These are phyloP conservation scores for Crotalus tigris DNA, from an alignment of 2,113 vertebrate genomes.

Conservation along the genomic window DNA sequence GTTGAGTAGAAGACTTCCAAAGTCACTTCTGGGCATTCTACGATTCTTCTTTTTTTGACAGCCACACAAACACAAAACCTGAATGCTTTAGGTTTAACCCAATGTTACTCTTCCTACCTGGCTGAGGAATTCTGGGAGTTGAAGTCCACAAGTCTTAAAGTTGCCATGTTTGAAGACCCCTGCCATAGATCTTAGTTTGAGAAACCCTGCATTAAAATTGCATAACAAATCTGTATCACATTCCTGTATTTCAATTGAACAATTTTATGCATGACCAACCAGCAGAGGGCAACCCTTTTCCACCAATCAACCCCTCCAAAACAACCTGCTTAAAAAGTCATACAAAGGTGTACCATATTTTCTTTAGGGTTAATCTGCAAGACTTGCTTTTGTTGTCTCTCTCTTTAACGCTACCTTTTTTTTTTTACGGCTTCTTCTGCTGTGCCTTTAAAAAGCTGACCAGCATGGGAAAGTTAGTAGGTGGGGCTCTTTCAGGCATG, in stretches of 20 bases:
- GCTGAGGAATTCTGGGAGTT: background rate
- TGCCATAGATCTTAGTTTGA: background rate
- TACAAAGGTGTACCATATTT: background rate
- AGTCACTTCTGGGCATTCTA: background rate
- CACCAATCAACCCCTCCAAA: background rate
- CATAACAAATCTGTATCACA: background rate
- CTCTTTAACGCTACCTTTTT: background rate
- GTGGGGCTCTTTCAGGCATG: background rate
- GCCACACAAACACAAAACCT: background rate
- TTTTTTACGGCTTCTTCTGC: background rate
- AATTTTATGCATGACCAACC: background rate
- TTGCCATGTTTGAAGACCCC: background rate
- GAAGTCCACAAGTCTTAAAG: background rate
- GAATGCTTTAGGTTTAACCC: too few species aligned
- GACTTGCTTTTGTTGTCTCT: background rate
- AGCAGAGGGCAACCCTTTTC: slow-evolving; percentile 6
- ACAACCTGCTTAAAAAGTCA: background rate
- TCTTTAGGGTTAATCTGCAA: too few species aligned
- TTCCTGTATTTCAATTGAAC: background rate
- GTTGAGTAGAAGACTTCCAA: background rate
- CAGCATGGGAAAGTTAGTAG: background rate
- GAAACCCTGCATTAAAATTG: background rate
- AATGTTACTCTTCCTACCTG: too few species aligned
- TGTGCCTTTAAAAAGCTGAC: background rate
- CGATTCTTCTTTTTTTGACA: background rate